Base-by-base conservation (phyloP, 2,888 invertebrate genomes). In the Gandaritis pyraliata region DNA sequence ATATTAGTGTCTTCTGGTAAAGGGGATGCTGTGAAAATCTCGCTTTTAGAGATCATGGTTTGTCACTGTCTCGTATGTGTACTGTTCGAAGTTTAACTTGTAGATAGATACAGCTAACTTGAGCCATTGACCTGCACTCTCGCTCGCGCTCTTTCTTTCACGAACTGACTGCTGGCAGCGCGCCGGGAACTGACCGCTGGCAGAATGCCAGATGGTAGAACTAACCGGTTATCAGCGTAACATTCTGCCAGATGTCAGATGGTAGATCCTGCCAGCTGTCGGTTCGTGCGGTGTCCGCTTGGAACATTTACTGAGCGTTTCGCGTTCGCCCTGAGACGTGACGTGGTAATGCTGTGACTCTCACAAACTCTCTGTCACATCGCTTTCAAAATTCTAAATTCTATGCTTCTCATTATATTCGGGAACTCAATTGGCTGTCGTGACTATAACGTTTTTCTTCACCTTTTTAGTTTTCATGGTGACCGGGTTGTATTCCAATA, bases 341-440 rank as follows among this genome's bases (percentile, higher is more conserved):
- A 57, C 47, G 51, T 58, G 58, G 58, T 54, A 49, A 50, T 23
- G 36, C 61, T 48, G 61, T 53, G 60, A 54, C 55, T 50, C 39
- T 10, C 57, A 55, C 49, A 33, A 36, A 55, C 47, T 50, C 61
- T 56, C 53, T 60, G 61, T 60, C 54, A 58, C 56, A 63, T 46
- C 60, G 61, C 68, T 66, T 55, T 63, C 68, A 60, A 72, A 71
- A 72, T 69, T 72, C 66, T 62, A 67, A 72, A 69, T 65, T 69
- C 63, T 67, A 49, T 61, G 69, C 68, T 69, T 72, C 58, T 70
- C 64, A 69, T 64, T 60, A 65, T 68, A 54, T 63, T 71, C 72
- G 67, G 67, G 68, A 65, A 64, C 69, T 68, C 65, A 62, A 79
- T 80, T 79, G 77, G 77, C 74, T 77, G 64, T 65, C 72, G 69